phyloP scores from a whole-genome alignment of 2,888 invertebrate genomes.

The Torymus texanus region DNA sequence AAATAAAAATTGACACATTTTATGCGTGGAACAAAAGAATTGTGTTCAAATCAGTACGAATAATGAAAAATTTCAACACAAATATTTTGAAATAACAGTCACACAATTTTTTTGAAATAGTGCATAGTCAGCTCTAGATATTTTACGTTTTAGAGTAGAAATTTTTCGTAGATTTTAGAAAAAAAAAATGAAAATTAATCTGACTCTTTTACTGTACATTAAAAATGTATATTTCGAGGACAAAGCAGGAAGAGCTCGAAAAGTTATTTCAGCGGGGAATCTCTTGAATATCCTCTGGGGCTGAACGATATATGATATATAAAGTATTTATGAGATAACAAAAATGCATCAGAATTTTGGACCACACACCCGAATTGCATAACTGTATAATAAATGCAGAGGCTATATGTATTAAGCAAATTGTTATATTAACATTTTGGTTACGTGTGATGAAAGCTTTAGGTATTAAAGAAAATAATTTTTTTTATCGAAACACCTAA shows the following conservation, averaged over 20 bases:
- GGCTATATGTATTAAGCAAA: constrained; percentile 32
- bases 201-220: constrained; percentile 35
- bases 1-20: constrained; percentile 8
- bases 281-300: constrained; percentile 30
- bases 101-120: constrained; percentile 27
- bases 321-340: constrained; percentile 38
- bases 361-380: constrained; percentile 35
- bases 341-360: constrained; percentile 47
- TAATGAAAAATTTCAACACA: constrained; percentile 11
- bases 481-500: constrained; percentile 28
- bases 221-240: constrained; percentile 47
- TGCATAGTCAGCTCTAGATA: constrained; percentile 40
- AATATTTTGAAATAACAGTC: constrained; percentile 16
- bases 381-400: constrained; percentile 31
- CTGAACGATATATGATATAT: constrained; percentile 39
- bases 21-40: constrained; percentile 27
- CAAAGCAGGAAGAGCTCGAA: constrained; percentile 40
- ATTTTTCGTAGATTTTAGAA: constrained; percentile 39
- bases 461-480: constrained; percentile 33
- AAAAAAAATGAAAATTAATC: constrained; percentile 37
- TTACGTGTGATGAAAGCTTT: neutral
- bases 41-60: constrained; percentile 25
- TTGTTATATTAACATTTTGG: constrained; percentile 19
- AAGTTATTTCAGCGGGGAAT: constrained; percentile 42
- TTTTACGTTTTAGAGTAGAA: constrained; percentile 42